Base-by-base conservation (phyloP, 2,888 invertebrate species). In the Lasiommata megera region DNA sequence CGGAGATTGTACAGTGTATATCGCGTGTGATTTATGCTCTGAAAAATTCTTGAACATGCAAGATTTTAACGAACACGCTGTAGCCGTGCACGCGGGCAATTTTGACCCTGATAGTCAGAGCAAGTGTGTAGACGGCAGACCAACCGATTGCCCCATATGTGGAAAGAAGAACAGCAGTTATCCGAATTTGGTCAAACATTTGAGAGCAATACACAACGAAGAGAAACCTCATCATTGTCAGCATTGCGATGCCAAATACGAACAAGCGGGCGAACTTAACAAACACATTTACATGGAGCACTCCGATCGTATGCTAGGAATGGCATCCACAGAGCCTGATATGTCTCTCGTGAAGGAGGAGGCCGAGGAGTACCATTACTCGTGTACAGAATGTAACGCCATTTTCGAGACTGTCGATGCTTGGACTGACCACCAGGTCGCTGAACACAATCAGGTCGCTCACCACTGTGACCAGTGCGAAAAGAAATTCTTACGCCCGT, bases 381-480 rank as follows among this genome's bases (percentile, higher is more conserved):
- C 92, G 0, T 93, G 93, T 67, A 92, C 92, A 0, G 93, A 93
- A 73, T 93, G 93, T 69, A 92, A 92, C 60, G 91, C 92, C 11
- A 90, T 93, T 71, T 93, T 92, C 64, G 91, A 91, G 67, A 92
- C 90, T 17, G 86, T 91, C 0, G 88, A 88, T 58, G 92, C 92
- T 41, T 93, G 93, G 92, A 92, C 92, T 12, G 84, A 91, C 62
- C 93, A 93, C 67, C 91, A 92, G 70, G 91, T 91, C 36, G 91
- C 91, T 6, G 91, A 88, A 63, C 93, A 93, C 65, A 86, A 91
- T 59, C 88, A 91, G 72, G 79, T 88, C 17, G 88, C 91, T 1
- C 91, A 92, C 66, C 90, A 91, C 54, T 94, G 94, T 60, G 92
- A 92, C 11, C 92, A 94, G 48, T 94, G 94, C 67, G 92, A 92